Evolutionary conservation across 2,113 vertebrate species (phyloP).

Genomic region (Brienomyrus brachyistius): DNA sequence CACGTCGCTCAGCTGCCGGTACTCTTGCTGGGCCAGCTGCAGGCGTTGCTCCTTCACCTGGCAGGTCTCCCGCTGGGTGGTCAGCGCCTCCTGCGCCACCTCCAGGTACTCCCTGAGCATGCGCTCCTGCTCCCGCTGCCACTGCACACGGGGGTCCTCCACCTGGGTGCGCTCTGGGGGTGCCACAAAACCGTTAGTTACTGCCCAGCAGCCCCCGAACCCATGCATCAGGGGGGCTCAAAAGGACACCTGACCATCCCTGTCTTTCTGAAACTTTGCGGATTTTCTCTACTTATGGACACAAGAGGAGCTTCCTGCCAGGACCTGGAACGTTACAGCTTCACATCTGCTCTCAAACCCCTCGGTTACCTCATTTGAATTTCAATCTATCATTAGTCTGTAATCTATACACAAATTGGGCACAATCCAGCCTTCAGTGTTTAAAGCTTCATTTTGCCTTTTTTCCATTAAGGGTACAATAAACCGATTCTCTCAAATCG

Average conservation of each 20-base stretch:
- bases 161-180: slow-evolving; percentile 80
- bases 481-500: neutral
- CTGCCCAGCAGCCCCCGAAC: neutral
- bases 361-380: neutral
- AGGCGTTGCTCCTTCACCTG: slow-evolving; percentile 95
- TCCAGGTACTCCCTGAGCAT: slow-evolving; percentile 94
- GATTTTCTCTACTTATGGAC: neutral
- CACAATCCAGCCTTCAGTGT: neutral
- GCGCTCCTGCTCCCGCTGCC: slow-evolving; percentile 88
- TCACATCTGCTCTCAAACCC: neutral
- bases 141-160: slow-evolving; percentile 90
- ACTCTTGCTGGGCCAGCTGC: slow-evolving; percentile 88
- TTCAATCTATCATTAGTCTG: neutral
- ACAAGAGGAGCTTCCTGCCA: neutral
- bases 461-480: neutral
- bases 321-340: neutral
- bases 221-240: neutral
- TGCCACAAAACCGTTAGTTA: neutral
- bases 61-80: slow-evolving; percentile 91
- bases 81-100: slow-evolving; percentile 85
- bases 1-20: slow-evolving; percentile 79
- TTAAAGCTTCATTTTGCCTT: neutral
- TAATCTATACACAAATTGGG: neutral
- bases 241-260: neutral
- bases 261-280: neutral